phyloP scores from a whole-genome alignment of 2,113 vertebrate genomes.

The Notothenia coriiceps region DNA sequence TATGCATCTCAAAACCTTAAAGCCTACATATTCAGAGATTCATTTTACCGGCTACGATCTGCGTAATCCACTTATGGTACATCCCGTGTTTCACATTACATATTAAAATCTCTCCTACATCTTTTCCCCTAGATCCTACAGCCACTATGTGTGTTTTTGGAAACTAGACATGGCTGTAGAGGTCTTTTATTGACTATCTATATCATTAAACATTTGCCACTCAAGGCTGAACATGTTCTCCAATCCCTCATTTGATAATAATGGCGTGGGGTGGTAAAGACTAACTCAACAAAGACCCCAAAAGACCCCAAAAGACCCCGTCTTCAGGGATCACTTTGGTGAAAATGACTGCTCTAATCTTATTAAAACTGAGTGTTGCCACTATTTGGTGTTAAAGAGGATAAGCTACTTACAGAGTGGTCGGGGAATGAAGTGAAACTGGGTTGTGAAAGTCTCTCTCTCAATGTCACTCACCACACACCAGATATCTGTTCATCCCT shows the following conservation, averaged over 20 bases:
- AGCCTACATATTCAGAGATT: too few species aligned
- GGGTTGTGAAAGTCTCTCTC: slow-evolving; percentile 22
- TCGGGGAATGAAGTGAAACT: slow-evolving; percentile 43
- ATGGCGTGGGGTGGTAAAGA: slow-evolving; percentile 21
- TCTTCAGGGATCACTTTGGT: slow-evolving; percentile 57
- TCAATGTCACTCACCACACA: slow-evolving; percentile 49
- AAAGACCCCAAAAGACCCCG: slow-evolving; percentile 19
- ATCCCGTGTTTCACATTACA: too few species aligned
- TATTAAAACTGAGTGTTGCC: slow-evolving; percentile 51
- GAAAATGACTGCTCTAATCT: slow-evolving; percentile 60
- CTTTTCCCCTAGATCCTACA: too few species aligned
- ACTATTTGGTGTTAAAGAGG: slow-evolving; percentile 59
- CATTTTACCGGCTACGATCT: too few species aligned
- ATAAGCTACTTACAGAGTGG: slow-evolving; percentile 58
- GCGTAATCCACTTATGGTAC: too few species aligned
- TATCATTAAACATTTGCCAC: neutral
- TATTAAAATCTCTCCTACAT: too few species aligned
- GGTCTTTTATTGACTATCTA: too few species aligned
- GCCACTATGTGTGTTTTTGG: too few species aligned
- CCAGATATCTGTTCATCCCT: slow-evolving; percentile 45
- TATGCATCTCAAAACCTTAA: too few species aligned
- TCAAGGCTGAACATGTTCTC: slow-evolving; percentile 11
- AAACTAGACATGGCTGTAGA: too few species aligned
- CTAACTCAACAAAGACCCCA: neutral
- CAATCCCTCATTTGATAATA: slow-evolving; percentile 39